Evolutionary conservation across 2,113 vertebrate species (phyloP).

Genomic region (Syngnathoides biaculeatus): DNA sequence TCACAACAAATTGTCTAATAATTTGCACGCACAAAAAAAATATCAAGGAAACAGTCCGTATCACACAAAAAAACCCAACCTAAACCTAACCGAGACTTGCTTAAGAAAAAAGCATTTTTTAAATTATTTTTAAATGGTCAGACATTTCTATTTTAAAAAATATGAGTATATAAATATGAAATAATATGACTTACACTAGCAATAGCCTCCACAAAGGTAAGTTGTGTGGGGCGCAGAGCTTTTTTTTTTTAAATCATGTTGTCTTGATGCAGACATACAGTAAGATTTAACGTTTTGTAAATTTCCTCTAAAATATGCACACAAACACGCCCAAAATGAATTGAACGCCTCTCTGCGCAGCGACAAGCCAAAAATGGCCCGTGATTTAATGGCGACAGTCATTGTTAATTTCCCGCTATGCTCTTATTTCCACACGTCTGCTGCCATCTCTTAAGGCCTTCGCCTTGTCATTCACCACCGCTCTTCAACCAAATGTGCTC

Average conservation of each 20-base stretch:
- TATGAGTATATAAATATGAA: neutral
- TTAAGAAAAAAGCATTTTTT: no score
- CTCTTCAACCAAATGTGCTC: constrained; percentile 38
- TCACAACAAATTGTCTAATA: no score
- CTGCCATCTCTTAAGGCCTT: constrained; percentile 41
- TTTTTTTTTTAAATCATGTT: neutral
- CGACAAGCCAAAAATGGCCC: constrained; percentile 5
- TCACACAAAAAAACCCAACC: no score
- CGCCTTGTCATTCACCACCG: constrained; percentile 37
- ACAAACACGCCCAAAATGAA: no score
- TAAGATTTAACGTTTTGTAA: neutral
- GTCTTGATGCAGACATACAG: neutral
- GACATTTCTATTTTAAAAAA: no score
- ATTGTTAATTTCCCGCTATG: constrained; percentile 50
- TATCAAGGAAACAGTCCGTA: neutral
- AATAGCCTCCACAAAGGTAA: no score
- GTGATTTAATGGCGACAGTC: constrained; percentile 23
- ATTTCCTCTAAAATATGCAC: neutral
- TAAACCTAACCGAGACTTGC: no score
- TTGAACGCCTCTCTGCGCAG: neutral
- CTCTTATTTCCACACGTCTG: constrained; percentile 31
- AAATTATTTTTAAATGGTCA: no score
- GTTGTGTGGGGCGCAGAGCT: neutral
- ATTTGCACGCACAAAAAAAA: no score
- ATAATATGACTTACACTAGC: neutral